Evolutionary conservation across 2,113 vertebrate genomes (phyloP).

Genomic region (Odocoileus hemionus): DNA sequence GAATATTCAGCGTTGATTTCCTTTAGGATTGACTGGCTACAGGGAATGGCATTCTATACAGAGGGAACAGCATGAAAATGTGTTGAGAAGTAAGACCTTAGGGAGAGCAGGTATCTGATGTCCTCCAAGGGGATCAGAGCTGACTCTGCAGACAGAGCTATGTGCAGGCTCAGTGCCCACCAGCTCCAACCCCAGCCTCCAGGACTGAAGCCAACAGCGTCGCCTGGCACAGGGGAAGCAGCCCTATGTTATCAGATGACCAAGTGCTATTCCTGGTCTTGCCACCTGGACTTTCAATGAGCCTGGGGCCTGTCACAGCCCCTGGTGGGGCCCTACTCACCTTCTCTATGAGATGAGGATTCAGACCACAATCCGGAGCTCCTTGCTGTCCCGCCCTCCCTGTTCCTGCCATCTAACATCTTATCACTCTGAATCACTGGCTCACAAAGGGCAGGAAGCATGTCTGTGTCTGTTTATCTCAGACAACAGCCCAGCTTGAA

Average conservation of each 20-base stretch:
- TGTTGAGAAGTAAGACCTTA: not conserved
- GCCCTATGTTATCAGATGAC: not conserved
- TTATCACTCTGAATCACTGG: not conserved
- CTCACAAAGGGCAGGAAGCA: not conserved
- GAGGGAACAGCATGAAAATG: not conserved
- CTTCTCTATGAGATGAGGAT: not conserved
- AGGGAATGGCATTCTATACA: not conserved
- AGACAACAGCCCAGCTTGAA: not conserved
- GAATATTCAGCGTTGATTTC: not conserved
- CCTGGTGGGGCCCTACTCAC: not conserved
- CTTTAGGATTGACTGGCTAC: not conserved
- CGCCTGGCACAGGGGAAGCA: not conserved
- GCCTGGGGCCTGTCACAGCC: not conserved
- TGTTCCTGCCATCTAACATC: fast-evolving
- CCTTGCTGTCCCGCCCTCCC: not conserved
- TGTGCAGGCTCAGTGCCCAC: not conserved
- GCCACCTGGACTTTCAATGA: not conserved
- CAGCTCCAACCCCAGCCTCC: not conserved
- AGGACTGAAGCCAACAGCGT: not conserved
- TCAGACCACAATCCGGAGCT: not conserved
- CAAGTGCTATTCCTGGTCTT: not conserved
- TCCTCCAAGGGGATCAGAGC: not conserved
- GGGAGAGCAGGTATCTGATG: not conserved
- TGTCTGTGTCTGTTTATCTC: not conserved
- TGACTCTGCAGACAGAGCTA: not conserved